Base-by-base conservation (phyloP, 2,888 invertebrate species). In the Tridacna gigas region DNA sequence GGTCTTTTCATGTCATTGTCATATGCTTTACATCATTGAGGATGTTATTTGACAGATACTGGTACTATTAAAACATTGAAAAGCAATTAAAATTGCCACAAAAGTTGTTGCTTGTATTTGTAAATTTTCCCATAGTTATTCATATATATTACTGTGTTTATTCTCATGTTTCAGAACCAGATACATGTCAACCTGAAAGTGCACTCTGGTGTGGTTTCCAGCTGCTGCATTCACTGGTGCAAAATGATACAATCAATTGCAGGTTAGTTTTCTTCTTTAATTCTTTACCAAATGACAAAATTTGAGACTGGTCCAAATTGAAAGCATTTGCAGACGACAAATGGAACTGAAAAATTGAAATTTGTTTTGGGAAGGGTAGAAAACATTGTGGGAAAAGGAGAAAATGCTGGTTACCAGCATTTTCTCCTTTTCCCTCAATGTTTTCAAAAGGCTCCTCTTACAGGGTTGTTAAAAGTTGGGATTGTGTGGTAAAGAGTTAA, bases 191-290 rank as follows among this genome's bases (percentile, higher is more conserved):
- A 28, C 80, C 85, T 13, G 69, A 78, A 45, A 80, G 74, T 65
- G 82, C 82, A 20, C 69, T 85, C 9, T 85, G 75, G 74, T 85
- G 85, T 85, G 85, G 80, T 9, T 85, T 85, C 73, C 82, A 82
- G 65, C 78, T 85, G 9, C 28, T 85, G 71, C 71, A 61, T 28
- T 67, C 77, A 5, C 60, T 82, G 5, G 75, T 71, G 26, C 80
- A 82, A 67, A 78, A 82, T 82, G 77, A 82, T 20, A 82, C 82
- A 60, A 63, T 80, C 3, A 74, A 77, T 45, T 85, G 85, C 75
- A 80, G 82, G 85, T 85, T 65, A n/a, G 65, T 26, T 4, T 37
- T 37, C 37, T 37, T 37, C 37, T 37, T 37, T 4, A 37, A 37
- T 7, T 37, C 37, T 37, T 37, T 37, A 37, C 3, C 37, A 37